These are phyloP conservation scores for Trichomycterus rosablanca DNA, from an alignment of 2,113 vertebrate genomes.

Conservation along the genomic window DNA sequence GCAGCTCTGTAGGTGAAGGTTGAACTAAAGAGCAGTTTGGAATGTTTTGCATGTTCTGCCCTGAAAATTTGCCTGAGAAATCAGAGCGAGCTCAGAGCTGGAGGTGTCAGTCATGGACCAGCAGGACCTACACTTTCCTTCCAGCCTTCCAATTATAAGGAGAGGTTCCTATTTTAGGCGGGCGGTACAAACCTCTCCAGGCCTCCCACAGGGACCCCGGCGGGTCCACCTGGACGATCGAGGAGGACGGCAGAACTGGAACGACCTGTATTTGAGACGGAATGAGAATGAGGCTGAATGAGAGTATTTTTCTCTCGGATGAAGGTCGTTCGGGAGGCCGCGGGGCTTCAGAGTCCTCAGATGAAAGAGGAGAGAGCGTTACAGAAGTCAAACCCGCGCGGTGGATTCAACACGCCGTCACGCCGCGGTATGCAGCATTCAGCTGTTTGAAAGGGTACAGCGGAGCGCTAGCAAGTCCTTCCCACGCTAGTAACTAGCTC, in stretches of 20 bases:
- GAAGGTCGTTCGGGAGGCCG: not conserved
- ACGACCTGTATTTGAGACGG: too few species aligned
- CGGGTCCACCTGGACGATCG: conserved; percentile 28
- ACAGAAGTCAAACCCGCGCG: not conserved
- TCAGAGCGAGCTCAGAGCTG: not conserved
- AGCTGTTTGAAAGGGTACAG: conserved; percentile 4
- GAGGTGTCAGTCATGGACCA: not conserved
- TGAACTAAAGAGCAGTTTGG: too few species aligned
- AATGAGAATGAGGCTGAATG: too few species aligned
- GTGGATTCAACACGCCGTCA: not conserved
- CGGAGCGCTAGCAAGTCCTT: conserved; percentile 29
- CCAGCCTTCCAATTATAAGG: conserved; percentile 54
- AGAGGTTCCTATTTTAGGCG: conserved; percentile 42
- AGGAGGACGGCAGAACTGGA: too few species aligned
- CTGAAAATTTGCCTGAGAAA: conserved; percentile 7
- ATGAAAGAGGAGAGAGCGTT: not conserved
- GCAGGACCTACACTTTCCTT: too few species aligned
- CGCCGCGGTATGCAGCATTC: not conserved
- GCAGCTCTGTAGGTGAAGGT: too few species aligned
- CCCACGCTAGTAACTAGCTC: conserved; percentile 30
- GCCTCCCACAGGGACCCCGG: not conserved
- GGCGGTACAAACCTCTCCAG: conserved; percentile 4
- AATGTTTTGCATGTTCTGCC: not conserved
- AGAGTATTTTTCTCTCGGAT: too few species aligned
- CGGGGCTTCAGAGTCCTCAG: not conserved